A percentile compares a stretch with the other conserved stretches of the same genome.
Evolutionary conservation across 2,888 invertebrate species (phyloP).

Genomic region (Ctena decussata): DNA sequence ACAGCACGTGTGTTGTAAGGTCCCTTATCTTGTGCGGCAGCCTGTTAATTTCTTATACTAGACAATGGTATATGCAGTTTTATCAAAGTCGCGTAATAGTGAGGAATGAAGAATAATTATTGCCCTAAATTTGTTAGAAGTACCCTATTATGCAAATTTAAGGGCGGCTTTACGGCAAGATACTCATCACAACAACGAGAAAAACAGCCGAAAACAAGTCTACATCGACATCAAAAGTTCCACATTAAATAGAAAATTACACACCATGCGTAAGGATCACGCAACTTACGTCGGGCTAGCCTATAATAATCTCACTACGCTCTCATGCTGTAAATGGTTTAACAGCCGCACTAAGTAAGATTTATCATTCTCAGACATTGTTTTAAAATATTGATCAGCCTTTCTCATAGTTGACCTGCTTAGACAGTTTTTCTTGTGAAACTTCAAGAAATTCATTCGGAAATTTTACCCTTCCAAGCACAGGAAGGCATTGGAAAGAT

Average conservation of each 20-base stretch:
- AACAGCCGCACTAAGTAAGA: constrained; percentile 41
- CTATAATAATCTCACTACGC: neutral
- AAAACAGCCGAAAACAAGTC: no score
- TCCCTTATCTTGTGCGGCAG: no score
- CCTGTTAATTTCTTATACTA: no score
- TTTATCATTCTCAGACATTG: constrained; percentile 65
- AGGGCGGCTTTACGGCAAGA: neutral
- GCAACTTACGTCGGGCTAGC: neutral
- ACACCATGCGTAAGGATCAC: neutral
- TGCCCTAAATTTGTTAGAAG: neutral
- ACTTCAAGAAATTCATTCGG: neutral
- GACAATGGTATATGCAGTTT: neutral
- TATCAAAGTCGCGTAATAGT: neutral
- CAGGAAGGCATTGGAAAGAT: constrained; percentile 48
- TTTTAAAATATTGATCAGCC: constrained; percentile 65
- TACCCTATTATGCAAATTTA: neutral
- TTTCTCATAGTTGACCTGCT: constrained; percentile 13
- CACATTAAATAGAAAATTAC: neutral
- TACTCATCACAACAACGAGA: no score
- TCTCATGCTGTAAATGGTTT: constrained; percentile 4
- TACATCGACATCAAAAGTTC: neutral
- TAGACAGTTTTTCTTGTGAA: neutral
- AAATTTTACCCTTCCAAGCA: constrained; percentile 15
- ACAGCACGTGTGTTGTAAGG: no score
- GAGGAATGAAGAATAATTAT: neutral